Evolutionary conservation across 2,888 invertebrate genomes (phyloP).

Genomic region (Timandra comae): DNA sequence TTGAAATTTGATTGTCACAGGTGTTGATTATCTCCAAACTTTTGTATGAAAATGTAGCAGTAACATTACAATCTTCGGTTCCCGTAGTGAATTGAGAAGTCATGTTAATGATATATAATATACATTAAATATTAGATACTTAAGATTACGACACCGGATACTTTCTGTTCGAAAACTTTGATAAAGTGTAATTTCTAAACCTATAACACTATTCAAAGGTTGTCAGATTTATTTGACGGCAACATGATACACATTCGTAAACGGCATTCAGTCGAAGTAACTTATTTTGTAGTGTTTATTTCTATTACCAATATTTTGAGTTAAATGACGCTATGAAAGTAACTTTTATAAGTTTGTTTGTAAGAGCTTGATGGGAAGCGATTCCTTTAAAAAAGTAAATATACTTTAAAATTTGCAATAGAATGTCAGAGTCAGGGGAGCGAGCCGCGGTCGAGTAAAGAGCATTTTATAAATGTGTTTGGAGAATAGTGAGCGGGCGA

Average conservation of each 20-base stretch:
- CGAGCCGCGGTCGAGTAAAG: slow-evolving; percentile 60
- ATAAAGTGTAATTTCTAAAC: slow-evolving; percentile 20
- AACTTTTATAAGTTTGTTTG: too few species aligned
- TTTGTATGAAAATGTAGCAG: too few species aligned
- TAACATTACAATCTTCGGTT: too few species aligned
- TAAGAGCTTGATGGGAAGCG: slow-evolving; percentile 43
- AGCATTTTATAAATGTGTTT: slow-evolving; percentile 75
- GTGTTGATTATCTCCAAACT: slow-evolving; percentile 13
- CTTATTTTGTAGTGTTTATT: slow-evolving; percentile 10
- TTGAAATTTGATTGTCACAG: slow-evolving; percentile 8
- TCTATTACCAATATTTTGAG: slow-evolving; percentile 15
- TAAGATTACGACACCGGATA: slow-evolving; percentile 9
- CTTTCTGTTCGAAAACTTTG: slow-evolving; percentile 13
- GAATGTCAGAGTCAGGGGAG: slow-evolving; percentile 68
- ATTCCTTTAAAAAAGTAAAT: slow-evolving; percentile 59
- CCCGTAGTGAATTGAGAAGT: slow-evolving; percentile 4
- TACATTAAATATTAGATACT: slow-evolving; percentile 2
- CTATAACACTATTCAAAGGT: slow-evolving; percentile 19
- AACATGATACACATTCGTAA: slow-evolving; percentile 19
- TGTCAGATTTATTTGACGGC: slow-evolving; percentile 19
- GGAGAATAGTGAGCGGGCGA: slow-evolving; percentile 52
- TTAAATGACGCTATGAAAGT: slow-evolving; percentile 35
- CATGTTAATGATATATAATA: slow-evolving; percentile 6
- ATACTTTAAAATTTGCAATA: slow-evolving; percentile 67
- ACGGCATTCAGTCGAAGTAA: slow-evolving; percentile 8